Evolutionary conservation across 2,888 invertebrate species (phyloP), one percentile per base, ranked within the genome.

Genomic region (Acrobasis consociella): DNA sequence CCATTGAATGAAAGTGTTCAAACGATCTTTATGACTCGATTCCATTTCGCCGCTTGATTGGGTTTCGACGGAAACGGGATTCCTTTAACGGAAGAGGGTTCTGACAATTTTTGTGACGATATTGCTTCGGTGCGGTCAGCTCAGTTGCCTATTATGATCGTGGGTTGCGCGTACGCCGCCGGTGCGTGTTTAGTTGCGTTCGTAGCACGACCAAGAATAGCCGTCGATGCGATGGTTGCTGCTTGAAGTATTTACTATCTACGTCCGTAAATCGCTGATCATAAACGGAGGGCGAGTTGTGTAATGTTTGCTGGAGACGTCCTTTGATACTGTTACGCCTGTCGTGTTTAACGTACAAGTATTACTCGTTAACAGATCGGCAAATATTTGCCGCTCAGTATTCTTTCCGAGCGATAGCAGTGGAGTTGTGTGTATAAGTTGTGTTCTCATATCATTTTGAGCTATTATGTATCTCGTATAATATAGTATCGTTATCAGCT

Each of bases 181-280:
- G 77, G 74, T 77, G 81, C 82, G 81, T 82, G 83, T 83, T 87
- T 86, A 92, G 92, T 92, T 86, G 88, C 82, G 86, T 84, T 82
- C 82, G 82, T 77, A 88, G 77, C 87, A 85, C 86, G 85, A 83
- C 72, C 89, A 86, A 83, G 91, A 86, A 89, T 87, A 89, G 91
- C 86, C 91, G 91, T 85, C 80, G 74, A 73, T 71, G 79, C 74
- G 74, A 78, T 78, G 77, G 79, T 80, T 77, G 76, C 80, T 79
- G 79, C 71, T 81, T 80, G 73, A 75, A 79, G 75, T 71, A 76
- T 81, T 78, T 78, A 65, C 65, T 67, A 67, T 65, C 72, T 75
- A 70, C 71, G 73, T 73, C 67, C 72, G 68, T 70, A 70, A 75
- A 77, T 76, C 73, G 74, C 77, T 76, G 72, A 72, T 79, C 74